phyloP scores from a whole-genome alignment of 2,888 invertebrate genomes.

The Ormyrus pomaceus region DNA sequence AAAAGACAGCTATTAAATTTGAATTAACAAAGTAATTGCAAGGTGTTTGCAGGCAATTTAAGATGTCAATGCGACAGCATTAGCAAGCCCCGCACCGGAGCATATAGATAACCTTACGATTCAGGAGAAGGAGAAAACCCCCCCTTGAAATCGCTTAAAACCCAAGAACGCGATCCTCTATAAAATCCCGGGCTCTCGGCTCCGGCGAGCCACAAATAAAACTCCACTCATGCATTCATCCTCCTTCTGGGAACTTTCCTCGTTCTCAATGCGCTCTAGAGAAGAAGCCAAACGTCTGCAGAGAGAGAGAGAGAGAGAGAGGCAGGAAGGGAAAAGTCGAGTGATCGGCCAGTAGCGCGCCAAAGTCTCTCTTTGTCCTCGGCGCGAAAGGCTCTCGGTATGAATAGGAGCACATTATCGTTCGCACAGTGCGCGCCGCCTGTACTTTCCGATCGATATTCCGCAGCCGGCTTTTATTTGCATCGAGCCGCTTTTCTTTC shows the following conservation, averaged over 20 bases:
- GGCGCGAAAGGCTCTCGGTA: conserved; percentile 1
- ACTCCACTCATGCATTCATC: not conserved
- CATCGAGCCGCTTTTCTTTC: not conserved
- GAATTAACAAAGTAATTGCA: no score
- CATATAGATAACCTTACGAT: no score
- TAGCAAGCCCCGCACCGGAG: no score
- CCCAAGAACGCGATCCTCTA: no score
- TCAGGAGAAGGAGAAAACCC: no score
- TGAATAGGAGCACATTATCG: not conserved
- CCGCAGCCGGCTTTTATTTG: conserved; percentile 1
- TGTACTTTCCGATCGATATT: not conserved
- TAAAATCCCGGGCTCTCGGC: no score
- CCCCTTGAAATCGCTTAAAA: no score
- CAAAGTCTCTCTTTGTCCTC: not conserved
- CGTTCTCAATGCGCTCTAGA: conserved; percentile 3
- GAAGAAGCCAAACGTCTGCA: not conserved
- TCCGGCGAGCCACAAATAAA: not conserved
- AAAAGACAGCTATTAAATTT: no score
- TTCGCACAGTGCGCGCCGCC: not conserved
- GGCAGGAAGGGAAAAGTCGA: conserved; percentile 12
- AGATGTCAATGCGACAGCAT: no score
- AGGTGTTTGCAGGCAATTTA: no score
- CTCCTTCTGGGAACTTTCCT: not conserved
- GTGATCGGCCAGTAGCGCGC: conserved; percentile 2
- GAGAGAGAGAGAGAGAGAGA: not conserved